Evolutionary conservation across 2,797 vertebrate species (phyloP).

Genomic region (Jordanella pulchra): DNA sequence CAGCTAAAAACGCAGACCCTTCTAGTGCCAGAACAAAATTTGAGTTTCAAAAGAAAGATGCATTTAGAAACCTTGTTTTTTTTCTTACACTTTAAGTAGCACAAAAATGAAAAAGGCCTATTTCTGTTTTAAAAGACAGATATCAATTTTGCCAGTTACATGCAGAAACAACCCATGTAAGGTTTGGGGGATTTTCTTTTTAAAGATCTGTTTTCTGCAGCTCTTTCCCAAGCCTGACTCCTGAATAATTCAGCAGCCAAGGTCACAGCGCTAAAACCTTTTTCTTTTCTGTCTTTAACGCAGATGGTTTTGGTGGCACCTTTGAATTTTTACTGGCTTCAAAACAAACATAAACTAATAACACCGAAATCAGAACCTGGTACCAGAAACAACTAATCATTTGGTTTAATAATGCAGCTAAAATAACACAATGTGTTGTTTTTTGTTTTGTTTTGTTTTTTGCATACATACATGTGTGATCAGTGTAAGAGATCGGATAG

Average conservation of each 20-base stretch:
- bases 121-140: constrained; percentile 18
- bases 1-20: constrained; percentile 1
- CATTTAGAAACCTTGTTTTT: background rate
- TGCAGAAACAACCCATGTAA: constrained; percentile 47
- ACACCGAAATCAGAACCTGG: constrained; percentile 17
- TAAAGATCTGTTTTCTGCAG: constrained; percentile 66
- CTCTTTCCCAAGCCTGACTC: constrained; percentile 63
- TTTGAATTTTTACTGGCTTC: constrained; percentile 40
- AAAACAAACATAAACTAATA: constrained; percentile 22
- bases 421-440: background rate
- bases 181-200: constrained; percentile 70
- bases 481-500: constrained; percentile 2
- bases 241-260: constrained; percentile 77
- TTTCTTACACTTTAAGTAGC: background rate
- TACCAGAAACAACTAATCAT: constrained; percentile 7
- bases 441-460: too few species aligned
- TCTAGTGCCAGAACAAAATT: background rate
- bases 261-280: constrained; percentile 66
- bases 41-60: background rate
- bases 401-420: constrained; percentile 1
- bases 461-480: constrained; percentile 6
- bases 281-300: constrained; percentile 26
- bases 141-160: constrained; percentile 13
- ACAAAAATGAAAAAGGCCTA: background rate
- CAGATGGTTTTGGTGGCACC: constrained; percentile 62